Evolutionary conservation across 1,140 invertebrate genomes (phyloP), one percentile per base, ranked within the genome.

Genomic region (Euschistus heros): DNA sequence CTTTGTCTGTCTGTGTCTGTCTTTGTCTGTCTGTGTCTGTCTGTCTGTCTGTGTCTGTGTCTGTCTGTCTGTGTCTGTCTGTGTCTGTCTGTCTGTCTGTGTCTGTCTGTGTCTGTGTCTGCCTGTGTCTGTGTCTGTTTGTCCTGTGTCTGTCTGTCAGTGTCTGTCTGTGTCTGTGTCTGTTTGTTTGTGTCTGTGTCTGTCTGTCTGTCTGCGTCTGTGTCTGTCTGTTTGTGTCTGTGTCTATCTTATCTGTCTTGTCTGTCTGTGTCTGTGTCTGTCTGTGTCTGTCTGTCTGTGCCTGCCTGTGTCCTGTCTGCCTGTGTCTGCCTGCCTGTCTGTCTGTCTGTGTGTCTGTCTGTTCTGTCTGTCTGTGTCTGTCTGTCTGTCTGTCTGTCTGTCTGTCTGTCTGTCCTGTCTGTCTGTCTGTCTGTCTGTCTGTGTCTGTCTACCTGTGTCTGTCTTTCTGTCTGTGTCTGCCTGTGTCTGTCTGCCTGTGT

Each of bases 61-160:
- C 30, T 42, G 61, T 62, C 61, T 46, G 52, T 55, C 52, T 24
- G 17, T 55, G 18, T 66, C 52, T 68, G 65, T 66, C 65, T 68
- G 65, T 62, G 54, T 67, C 55, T 47, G 50, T 44, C 66, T 20
- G 67, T 67, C 46, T 47, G 59, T 68, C 65, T 46, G 64, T 68
- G 30, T 68, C 67, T 46, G 67, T 66, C 64, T 22, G 57, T 67
- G 27, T 15, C 55, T 67, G 44, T 52, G 67, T 68, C 64, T 62
- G 67, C 67, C 67, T 50, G 59, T 62, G 59, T 62, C 44, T 68
- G 64, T 46, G 65, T 68, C 67, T 50, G 64, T 66, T 55, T 62
- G 59, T 68, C 67, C 64, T 68, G 62, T 47, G 59, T 68, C 64
- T 62, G 64, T 67, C 59, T 62, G 64, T 68, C 65, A 67, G 64